These are phyloP conservation scores for Spodoptera frugiperda DNA, from an alignment of 1,140 invertebrate genomes.

Conservation along the genomic window DNA sequence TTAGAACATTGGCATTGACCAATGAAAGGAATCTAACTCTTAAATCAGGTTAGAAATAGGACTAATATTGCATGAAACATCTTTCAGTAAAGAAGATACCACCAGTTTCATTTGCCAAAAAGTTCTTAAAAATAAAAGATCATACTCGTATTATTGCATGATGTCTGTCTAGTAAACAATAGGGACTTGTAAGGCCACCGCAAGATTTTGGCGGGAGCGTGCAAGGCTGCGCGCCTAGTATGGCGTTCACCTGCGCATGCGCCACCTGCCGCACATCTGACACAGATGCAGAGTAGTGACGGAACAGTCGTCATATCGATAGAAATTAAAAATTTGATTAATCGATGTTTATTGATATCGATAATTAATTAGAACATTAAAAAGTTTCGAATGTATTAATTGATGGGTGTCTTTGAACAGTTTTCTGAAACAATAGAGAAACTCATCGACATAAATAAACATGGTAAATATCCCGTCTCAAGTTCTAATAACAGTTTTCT, in stretches of 20 bases:
- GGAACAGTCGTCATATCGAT: constrained; percentile 60
- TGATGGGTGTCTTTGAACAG: too few species aligned
- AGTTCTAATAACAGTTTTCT: too few species aligned
- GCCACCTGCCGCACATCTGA: constrained; percentile 80
- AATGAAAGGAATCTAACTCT: too few species aligned
- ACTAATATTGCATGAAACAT: too few species aligned
- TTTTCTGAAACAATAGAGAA: too few species aligned
- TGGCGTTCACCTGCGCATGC: constrained; percentile 75
- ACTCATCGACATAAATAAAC: too few species aligned
- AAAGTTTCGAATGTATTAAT: too few species aligned
- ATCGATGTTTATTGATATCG: neutral
- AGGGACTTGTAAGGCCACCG: constrained; percentile 52
- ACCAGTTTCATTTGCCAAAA: neutral
- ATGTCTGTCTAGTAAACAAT: constrained; percentile 37
- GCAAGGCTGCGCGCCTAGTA: constrained; percentile 74
- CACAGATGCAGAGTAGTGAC: constrained; percentile 77
- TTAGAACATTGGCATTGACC: too few species aligned
- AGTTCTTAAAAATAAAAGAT: neutral
- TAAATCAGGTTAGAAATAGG: too few species aligned
- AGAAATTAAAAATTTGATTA: constrained; percentile 1
- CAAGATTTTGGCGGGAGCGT: constrained; percentile 72
- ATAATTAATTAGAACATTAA: neutral
- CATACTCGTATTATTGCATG: neutral
- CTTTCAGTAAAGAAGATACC: too few species aligned
- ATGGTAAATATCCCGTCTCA: too few species aligned